phyloP scores from a whole-genome alignment of 2,888 invertebrate genomes.

The Lomographa bimaculata region DNA sequence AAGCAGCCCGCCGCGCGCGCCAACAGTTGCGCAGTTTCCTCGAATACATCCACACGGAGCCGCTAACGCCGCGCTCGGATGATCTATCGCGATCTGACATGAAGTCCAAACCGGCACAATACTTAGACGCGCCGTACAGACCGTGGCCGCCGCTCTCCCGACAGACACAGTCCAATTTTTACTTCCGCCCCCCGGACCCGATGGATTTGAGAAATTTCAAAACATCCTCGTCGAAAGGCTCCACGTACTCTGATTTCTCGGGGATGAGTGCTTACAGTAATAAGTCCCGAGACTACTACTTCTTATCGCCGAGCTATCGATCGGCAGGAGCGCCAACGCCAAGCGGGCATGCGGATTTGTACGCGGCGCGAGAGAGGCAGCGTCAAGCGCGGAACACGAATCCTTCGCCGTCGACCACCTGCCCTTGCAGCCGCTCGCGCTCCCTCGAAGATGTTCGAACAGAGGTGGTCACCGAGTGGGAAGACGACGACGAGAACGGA shows the following conservation, averaged over 20 bases:
- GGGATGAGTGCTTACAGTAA: constrained; percentile 77
- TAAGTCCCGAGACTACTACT: constrained; percentile 82
- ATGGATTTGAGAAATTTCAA: constrained; percentile 77
- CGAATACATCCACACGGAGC: constrained; percentile 76
- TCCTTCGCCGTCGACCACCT: constrained; percentile 63
- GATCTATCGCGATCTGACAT: constrained; percentile 80
- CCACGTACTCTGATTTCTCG: constrained; percentile 79
- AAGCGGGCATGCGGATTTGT: constrained; percentile 60
- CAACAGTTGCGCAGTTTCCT: constrained; percentile 75
- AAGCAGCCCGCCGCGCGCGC: constrained; percentile 58
- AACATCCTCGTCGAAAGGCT: constrained; percentile 69
- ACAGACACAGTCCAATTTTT: constrained; percentile 75
- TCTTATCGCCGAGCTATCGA: constrained; percentile 87
- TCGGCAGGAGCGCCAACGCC: constrained; percentile 85
- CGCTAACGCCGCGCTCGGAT: constrained; percentile 68
- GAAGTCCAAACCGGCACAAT: constrained; percentile 85
- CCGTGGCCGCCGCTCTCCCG: constrained; percentile 87
- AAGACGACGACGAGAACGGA: constrained; percentile 85
- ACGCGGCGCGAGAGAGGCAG: constrained; percentile 63
- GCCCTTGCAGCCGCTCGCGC: constrained; percentile 86
- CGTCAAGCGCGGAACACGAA: constrained; percentile 62
- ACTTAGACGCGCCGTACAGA: constrained; percentile 79
- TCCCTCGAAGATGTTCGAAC: constrained; percentile 89
- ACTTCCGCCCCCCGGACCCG: constrained; percentile 76
- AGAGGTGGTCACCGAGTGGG: constrained; percentile 86